phyloP scores from a whole-genome alignment of 2,888 invertebrate species.

The Pemphredon lugubris region DNA sequence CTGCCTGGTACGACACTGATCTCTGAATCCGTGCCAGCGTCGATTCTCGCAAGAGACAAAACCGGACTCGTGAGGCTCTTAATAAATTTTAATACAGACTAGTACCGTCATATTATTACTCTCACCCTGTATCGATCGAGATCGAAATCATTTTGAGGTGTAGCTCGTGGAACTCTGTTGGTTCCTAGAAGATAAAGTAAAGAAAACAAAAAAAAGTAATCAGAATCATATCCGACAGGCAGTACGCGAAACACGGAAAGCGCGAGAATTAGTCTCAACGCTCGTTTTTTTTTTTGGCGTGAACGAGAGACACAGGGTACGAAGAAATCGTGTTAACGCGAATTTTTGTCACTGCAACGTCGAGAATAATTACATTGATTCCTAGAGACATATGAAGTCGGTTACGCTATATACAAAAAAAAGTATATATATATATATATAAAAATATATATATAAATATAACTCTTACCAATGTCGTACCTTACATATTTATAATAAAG shows the following conservation, averaged over 20 bases:
- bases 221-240: slow-evolving; percentile 1
- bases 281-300: too few species aligned
- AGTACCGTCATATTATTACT: slow-evolving; percentile 57
- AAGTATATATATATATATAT: slow-evolving; percentile 22
- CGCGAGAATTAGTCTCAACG: slow-evolving; percentile 14
- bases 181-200: too few species aligned
- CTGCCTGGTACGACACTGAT: slow-evolving; percentile 99
- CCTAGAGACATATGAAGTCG: slow-evolving; percentile 34
- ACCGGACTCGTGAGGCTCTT: slow-evolving; percentile 54
- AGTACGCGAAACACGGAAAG: slow-evolving; percentile 13
- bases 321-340: slow-evolving; percentile 6
- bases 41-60: slow-evolving; percentile 42
- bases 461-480: slow-evolving; percentile 46
- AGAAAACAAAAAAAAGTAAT: too few species aligned
- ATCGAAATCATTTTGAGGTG: slow-evolving; percentile 38
- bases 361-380: slow-evolving; percentile 29
- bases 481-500: slow-evolving; percentile 52
- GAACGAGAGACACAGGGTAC: too few species aligned
- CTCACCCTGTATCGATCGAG: slow-evolving; percentile 56
- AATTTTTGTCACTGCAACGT: slow-evolving; percentile 26
- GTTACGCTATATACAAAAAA: slow-evolving; percentile 40
- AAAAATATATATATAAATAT: slow-evolving; percentile 10
- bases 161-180: slow-evolving; percentile 16
- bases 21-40: slow-evolving; percentile 83
- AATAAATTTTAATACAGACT: slow-evolving; percentile 58